phyloP scores from a whole-genome alignment of 2,113 vertebrate genomes.

The Odobenus rosmarus region DNA sequence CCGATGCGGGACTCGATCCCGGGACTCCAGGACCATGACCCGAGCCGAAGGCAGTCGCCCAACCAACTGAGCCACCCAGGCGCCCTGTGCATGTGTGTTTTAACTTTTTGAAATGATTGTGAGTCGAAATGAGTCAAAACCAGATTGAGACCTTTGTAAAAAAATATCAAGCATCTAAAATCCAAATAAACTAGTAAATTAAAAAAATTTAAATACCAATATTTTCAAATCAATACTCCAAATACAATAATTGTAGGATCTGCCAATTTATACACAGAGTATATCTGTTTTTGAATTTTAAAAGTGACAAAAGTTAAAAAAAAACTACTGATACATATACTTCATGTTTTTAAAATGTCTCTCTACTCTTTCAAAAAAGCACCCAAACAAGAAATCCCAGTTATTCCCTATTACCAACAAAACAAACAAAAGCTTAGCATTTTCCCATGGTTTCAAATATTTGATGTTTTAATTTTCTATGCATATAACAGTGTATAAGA shows the following conservation, averaged over 20 bases:
- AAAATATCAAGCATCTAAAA: slow-evolving; percentile 9
- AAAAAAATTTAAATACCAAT: neutral
- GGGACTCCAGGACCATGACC: too few relatives aligned
- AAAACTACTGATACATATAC: neutral
- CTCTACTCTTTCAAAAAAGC: neutral
- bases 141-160: neutral
- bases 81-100: neutral
- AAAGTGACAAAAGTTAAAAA: neutral
- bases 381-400: slow-evolving; percentile 21
- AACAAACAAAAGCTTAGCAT: neutral
- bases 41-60: too few relatives aligned
- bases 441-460: slow-evolving; percentile 44
- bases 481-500: neutral
- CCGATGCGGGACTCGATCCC: too few relatives aligned
- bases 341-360: slow-evolving; percentile 2
- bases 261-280: neutral
- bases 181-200: neutral
- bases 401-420: neutral
- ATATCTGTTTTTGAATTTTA: slow-evolving; percentile 27
- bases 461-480: slow-evolving; percentile 50
- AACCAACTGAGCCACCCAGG: too few relatives aligned
- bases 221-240: slow-evolving; percentile 2
- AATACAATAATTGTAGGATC: neutral
- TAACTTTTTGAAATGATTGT: slow-evolving; percentile 18
- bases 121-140: slow-evolving; percentile 15